These are phyloP conservation scores for Erebia aethiops DNA, from an alignment of 2,888 invertebrate genomes.

Conservation along the genomic window DNA sequence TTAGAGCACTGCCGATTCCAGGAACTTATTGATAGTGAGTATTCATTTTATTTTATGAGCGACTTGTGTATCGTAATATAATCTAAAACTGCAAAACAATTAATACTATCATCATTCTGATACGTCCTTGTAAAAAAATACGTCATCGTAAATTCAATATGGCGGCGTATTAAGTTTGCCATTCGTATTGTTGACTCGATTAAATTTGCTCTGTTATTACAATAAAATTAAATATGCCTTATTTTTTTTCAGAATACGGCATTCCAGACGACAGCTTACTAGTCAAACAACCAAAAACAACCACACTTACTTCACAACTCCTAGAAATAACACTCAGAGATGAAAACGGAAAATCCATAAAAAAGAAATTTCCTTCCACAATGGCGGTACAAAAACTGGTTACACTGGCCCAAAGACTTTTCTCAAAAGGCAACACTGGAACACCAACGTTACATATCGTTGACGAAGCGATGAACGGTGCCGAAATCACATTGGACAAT, in stretches of 20 bases:
- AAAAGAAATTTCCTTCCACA: conserved; percentile 89
- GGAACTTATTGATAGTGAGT: conserved; percentile 88
- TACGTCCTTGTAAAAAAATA: no score
- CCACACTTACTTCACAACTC: conserved; percentile 87
- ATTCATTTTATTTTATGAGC: no score
- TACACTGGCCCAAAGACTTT: conserved; percentile 90
- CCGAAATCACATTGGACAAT: conserved; percentile 90
- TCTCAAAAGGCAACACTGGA: conserved; percentile 75
- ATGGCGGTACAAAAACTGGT: conserved; percentile 93
- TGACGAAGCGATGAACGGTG: conserved; percentile 83
- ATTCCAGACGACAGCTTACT: conserved; percentile 90
- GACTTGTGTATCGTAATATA: no score
- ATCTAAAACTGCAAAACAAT: no score
- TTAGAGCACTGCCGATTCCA: conserved; percentile 89
- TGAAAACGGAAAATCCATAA: conserved; percentile 82
- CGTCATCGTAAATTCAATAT: no score
- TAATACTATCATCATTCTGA: no score
- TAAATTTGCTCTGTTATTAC: no score
- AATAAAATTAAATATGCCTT: background rate
- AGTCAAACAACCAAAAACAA: conserved; percentile 72
- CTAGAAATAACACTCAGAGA: conserved; percentile 82
- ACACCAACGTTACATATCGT: conserved; percentile 75
- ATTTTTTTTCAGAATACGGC: conserved; percentile 87
- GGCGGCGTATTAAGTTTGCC: no score
- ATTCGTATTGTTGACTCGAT: no score